These are phyloP conservation scores for Lacerta bilineata DNA, from an alignment of 2,797 vertebrate species.

Conservation along the genomic window DNA sequence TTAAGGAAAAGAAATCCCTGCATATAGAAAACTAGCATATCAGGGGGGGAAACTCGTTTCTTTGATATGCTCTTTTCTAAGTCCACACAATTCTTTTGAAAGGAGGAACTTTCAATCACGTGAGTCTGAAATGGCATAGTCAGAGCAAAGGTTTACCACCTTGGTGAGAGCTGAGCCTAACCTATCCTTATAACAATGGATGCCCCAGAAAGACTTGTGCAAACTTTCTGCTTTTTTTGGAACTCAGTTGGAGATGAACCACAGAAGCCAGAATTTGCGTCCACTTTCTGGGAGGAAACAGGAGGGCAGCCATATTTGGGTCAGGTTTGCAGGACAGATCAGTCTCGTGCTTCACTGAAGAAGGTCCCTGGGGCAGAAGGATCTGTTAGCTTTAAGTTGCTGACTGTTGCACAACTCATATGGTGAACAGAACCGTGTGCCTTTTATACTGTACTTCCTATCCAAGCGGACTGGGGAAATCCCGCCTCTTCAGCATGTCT, in stretches of 20 bases:
- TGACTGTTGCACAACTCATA: conserved; percentile 81
- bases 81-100: background rate
- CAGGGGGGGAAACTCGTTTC: background rate
- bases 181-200: conserved; percentile 31
- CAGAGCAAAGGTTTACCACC: background rate
- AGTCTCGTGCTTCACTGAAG: conserved; percentile 66
- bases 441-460: conserved; percentile 88
- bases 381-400: conserved; percentile 83
- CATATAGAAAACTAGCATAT: background rate
- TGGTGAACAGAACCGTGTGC: conserved; percentile 88
- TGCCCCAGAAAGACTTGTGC: conserved; percentile 12
- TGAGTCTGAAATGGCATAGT: background rate
- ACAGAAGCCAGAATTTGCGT: conserved; percentile 42
- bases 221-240: conserved; percentile 53
- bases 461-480: conserved; percentile 82
- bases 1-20: background rate
- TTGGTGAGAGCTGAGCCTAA: background rate
- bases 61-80: background rate
- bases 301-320: conserved; percentile 28
- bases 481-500: conserved; percentile 87
- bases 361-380: conserved; percentile 59
- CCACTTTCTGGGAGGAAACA: conserved; percentile 43
- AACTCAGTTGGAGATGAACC: conserved; percentile 42
- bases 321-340: conserved; percentile 49
- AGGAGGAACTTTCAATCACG: background rate